Base-by-base conservation (phyloP, 2,888 invertebrate species). In the Agrochola macilenta region DNA sequence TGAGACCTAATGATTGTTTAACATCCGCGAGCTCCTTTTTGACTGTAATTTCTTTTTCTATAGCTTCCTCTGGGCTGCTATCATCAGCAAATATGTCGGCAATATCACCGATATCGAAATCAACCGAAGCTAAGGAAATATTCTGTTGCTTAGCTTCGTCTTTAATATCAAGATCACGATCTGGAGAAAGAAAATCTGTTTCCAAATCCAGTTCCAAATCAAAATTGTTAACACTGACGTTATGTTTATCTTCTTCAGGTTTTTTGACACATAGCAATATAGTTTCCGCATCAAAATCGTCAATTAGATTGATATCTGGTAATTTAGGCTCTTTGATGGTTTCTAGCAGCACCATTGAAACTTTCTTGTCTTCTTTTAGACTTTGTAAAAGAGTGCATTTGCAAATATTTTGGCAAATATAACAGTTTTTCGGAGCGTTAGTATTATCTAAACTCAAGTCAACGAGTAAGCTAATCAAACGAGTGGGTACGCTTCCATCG, bases 41-140 rank as follows among this genome's bases (percentile, higher is more conserved):
- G 64, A 26, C 43, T 49, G 14, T 12, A 8, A 35, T 79, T 66
- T 87, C 81, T 70, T 87, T 85, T 58, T 79, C 63, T 12, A 84
- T 81, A 78, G 81, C 88, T 87, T 91, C 90, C 81, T 93, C 92
- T n/a, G 93, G 93, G 80, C 91, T 92, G 78, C 93, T 94, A 23
- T 93, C 93, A n/a, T 93, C 93, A 74, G 91, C 94, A 88, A 95
- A 95, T 87, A 88, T 88, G 54, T 88, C 88, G 11, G 82, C 85
- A 69, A 97, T 95, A 82, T 96, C 93, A 52, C 96, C 96, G 20
- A 96, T 89, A 89, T 97, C 95, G 69, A 96, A 96, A 86, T 95
- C 91, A 79, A 93, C 92, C 14, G 85, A 81, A 30, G 69, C 82
- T 60, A 78, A 71, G 64, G 81, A 80, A 49, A 61, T 8, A 66